Evolutionary conservation across 2,888 invertebrate species (phyloP), one percentile per base, ranked within the genome.

Genomic region (Lasioglossum leucozonium): DNA sequence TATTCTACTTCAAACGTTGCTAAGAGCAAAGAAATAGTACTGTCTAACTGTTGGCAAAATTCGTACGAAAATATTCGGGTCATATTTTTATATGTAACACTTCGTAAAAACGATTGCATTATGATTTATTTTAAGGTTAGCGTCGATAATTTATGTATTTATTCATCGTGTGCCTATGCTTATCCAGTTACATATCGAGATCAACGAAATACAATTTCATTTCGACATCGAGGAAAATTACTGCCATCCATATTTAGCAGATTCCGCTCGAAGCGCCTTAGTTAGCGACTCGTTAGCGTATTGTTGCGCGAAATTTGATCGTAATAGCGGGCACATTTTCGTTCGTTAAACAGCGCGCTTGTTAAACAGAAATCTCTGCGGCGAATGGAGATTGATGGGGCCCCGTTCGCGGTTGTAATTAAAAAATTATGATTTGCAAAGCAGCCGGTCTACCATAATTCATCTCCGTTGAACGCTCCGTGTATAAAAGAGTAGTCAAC

Each of bases 401-500:
- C 18, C 37, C 37, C 4, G 34, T 10, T 37, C 37, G 67, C 37
- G 67, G 34, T 67, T 34, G 10, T 67, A 67, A 67, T 67, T 67
- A 67, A 67, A 67, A 67, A 67, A 67, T 67, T 67, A 67, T 37
- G 67, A 37, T 37, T 67, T 67, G 18, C 37, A 67, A 37, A 34
- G 67, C 67, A 22, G 37, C 10, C 67, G 8, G 37, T 11, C 22
- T 4, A n/a, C 69, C 69, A 40, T 69, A 69, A 69, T n/a, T 69
- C 40, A 69, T n/a, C 40, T 40, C 11, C 3, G n/a, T 11, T n/a
- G 40, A 55, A 13, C 69, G n/a, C 10, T 8, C 69, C 69, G 11
- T 69, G 37, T 69, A 69, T 69, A 69, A 69, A 69, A 69, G 69
- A 69, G 69, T 22, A 40, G 69, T 69, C 69, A 69, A 69, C 22